phyloP scores from a whole-genome alignment of 2,888 invertebrate genomes.

The Apamea epomidion region DNA sequence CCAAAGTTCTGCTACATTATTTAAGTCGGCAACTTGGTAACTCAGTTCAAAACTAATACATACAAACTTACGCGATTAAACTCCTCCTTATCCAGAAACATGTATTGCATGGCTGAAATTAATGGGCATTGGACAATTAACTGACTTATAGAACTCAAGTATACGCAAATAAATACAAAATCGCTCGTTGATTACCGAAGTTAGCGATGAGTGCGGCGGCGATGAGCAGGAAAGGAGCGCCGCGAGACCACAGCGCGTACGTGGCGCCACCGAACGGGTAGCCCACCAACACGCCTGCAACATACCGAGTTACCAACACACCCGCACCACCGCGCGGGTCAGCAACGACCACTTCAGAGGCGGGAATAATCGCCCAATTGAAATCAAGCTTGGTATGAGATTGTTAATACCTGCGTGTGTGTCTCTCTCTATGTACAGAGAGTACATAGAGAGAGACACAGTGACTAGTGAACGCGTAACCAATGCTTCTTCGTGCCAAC shows the following conservation, averaged over 20 bases:
- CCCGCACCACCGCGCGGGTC: no score
- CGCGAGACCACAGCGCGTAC: constrained; percentile 79
- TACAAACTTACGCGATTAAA: constrained; percentile 75
- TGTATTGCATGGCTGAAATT: constrained; percentile 78
- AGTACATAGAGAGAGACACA: no score
- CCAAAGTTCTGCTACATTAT: not conserved
- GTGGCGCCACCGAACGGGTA: constrained; percentile 86
- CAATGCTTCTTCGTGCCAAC: not conserved
- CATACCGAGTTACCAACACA: not conserved
- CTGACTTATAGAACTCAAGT: no score
- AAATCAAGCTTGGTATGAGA: not conserved
- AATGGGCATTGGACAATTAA: constrained; percentile 17
- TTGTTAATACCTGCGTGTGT: not conserved
- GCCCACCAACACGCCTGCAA: constrained; percentile 85
- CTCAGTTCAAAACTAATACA: not conserved
- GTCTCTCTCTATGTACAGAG: not conserved
- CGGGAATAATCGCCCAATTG: not conserved
- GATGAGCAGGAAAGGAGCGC: constrained; percentile 82
- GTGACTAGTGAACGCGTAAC: not conserved
- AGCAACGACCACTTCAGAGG: not conserved
- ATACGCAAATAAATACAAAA: not conserved
- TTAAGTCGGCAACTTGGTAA: no score
- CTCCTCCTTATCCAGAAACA: constrained; percentile 76
- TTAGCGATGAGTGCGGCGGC: constrained; percentile 75
- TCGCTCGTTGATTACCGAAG: constrained; percentile 71